Evolutionary conservation across 2,797 vertebrate genomes (phyloP), one percentile per base, ranked within the genome.

Genomic region (Platalea minor): DNA sequence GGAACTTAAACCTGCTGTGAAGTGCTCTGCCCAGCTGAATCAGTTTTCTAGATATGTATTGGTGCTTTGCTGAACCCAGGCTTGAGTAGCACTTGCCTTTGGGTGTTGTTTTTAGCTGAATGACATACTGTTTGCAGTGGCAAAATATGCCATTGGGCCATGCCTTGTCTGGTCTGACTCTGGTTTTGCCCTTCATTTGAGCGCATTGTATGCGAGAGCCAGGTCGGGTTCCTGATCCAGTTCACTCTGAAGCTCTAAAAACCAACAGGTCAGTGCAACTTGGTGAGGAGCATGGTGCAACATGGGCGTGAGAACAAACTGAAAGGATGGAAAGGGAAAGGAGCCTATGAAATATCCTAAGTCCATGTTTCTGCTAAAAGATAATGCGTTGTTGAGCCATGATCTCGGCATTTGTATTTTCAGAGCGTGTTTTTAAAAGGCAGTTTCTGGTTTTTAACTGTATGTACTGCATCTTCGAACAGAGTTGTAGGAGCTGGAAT

Each of bases 361-460:
- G 13, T 23, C 43, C 1, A 1, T 0, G 0, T 83, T 83, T 82
- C 29, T 68, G 41, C 68, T 88, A 5, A 31, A 78, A 76, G 37
- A 28, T n/a, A 37, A 25, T 28, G 10, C 5, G 2, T 24, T 45
- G 17, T 56, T 0, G 1, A 45, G 50, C 48, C 8, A 1, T 72
- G 35, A 59, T 78, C 31, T 85, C 9, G 6, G 23, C 8, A 3
- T 33, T 76, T 29, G 10, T 24, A 9, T 93, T 86, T 70, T 81
- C 31, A 56, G 53, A 11, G 10, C 28, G 4, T 23, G 54, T 19
- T 79, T 95, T 82, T 29, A 50, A 79, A 93, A 85, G 56, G 9
- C 2, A 1, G 13, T 61, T 91, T 92, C 31, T 70, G 21, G 3
- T 63, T 86, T 85, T 53, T 9, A 29, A 3, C 61, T 63, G 16